phyloP scores from a whole-genome alignment of 2,113 vertebrate species.

The Galemys pyrenaicus region DNA sequence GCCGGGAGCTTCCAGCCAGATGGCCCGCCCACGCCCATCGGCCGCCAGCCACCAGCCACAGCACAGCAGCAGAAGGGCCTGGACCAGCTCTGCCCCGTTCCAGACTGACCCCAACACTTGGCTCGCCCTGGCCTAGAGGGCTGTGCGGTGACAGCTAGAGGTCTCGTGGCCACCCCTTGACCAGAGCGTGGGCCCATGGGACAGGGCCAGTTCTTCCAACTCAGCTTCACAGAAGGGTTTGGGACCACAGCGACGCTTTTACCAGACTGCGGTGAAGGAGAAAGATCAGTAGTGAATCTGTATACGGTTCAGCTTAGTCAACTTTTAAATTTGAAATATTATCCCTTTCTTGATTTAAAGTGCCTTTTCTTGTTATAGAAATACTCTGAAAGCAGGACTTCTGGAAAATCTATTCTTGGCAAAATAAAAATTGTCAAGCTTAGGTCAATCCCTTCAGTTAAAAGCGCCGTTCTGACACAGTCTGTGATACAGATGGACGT shows the following conservation, averaged over 20 bases:
- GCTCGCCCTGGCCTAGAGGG: neutral
- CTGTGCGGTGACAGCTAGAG: neutral
- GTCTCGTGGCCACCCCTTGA: neutral
- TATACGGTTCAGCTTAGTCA: neutral
- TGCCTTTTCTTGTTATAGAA: neutral
- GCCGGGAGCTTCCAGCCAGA: neutral
- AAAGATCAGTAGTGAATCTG: neutral
- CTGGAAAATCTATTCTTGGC: slow-evolving; percentile 8
- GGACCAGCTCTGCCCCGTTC: neutral
- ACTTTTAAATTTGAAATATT: neutral
- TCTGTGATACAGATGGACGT: neutral
- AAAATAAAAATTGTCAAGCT: slow-evolving; percentile 14
- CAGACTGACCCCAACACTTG: neutral
- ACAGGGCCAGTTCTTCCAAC: neutral
- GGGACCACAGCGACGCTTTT: neutral
- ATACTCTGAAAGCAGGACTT: neutral
- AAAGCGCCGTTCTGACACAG: neutral
- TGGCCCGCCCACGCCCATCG: neutral
- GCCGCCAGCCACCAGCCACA: neutral
- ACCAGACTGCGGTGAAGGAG: neutral
- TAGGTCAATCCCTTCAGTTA: neutral
- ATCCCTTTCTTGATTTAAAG: neutral
- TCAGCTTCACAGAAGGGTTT: neutral
- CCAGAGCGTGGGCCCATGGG: neutral
- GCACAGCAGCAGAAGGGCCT: neutral